A percentile compares a stretch with the other conserved stretches of the same genome.
These are phyloP conservation scores for Diplolepis rosae DNA, from an alignment of 2,888 invertebrate species.

Conservation along the genomic window DNA sequence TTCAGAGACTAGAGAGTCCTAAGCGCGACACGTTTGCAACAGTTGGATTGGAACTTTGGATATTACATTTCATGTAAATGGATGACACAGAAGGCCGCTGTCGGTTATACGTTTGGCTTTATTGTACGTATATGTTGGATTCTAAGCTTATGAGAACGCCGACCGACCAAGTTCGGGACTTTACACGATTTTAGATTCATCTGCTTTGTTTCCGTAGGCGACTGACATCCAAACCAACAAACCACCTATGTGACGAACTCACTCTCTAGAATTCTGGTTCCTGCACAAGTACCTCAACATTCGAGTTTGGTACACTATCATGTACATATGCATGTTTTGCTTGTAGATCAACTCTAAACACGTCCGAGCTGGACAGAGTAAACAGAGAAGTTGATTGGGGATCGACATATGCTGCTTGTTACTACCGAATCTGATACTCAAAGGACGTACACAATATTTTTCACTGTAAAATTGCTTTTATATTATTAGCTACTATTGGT, in stretches of 20 bases:
- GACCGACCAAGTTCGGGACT: neutral
- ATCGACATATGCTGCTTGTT: slow-evolving; percentile 17
- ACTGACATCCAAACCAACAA: neutral
- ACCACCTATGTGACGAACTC: neutral
- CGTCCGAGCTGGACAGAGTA: slow-evolving; percentile 8
- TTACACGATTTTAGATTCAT: slow-evolving; percentile 15
- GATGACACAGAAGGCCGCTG: neutral
- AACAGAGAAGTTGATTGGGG: slow-evolving; percentile 21
- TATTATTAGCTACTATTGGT: too few relatives aligned
- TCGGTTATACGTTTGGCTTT: neutral
- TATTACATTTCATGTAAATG: slow-evolving; percentile 3
- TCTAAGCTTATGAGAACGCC: neutral
- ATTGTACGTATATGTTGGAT: neutral
- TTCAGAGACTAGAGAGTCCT: neutral
- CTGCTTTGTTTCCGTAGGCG: slow-evolving; percentile 21
- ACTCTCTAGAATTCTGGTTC: slow-evolving; percentile 1
- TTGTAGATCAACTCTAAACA: slow-evolving; percentile 5
- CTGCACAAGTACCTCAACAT: neutral
- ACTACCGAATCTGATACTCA: slow-evolving; percentile 16
- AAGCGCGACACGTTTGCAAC: neutral
- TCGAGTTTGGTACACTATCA: slow-evolving; percentile 23
- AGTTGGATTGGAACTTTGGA: slow-evolving; percentile 12
- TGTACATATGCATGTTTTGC: slow-evolving; percentile 21
- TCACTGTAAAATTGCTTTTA: neutral
- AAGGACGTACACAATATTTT: neutral